These are phyloP conservation scores for Sebastes fasciatus DNA, from an alignment of 2,113 vertebrate genomes.

Conservation along the genomic window DNA sequence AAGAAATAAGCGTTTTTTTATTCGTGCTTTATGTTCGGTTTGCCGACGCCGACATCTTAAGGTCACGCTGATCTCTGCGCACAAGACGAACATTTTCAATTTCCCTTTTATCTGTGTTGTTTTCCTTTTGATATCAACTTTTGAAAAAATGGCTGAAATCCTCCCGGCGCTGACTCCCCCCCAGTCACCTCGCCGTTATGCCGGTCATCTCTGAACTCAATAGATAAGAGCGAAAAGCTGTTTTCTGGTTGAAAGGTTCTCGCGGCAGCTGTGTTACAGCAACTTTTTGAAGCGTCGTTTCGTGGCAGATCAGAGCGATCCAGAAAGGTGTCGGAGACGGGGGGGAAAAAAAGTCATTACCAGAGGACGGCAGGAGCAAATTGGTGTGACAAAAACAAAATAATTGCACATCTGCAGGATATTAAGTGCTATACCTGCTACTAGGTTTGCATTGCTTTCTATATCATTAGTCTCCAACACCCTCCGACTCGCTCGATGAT, in stretches of 20 bases:
- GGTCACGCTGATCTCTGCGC: constrained; percentile 34
- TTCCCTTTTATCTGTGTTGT: constrained; percentile 55
- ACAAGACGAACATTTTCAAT: constrained; percentile 65
- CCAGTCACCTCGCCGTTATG: constrained; percentile 39
- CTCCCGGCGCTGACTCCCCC: constrained; percentile 19
- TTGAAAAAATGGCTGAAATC: constrained; percentile 50
- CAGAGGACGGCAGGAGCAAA: constrained; percentile 49
- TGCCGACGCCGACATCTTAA: constrained; percentile 17
- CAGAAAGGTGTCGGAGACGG: constrained; percentile 38
- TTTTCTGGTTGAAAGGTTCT: constrained; percentile 54
- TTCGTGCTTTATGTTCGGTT: constrained; percentile 33
- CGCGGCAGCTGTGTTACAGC: constrained; percentile 22
- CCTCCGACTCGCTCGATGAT: constrained; percentile 45
- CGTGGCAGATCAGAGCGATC: constrained; percentile 37
- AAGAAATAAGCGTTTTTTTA: constrained; percentile 40
- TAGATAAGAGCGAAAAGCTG: constrained; percentile 50
- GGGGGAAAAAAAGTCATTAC: constrained; percentile 35
- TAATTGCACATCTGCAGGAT: constrained; percentile 57
- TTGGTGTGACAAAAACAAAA: constrained; percentile 52
- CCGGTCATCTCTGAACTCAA: constrained; percentile 52
- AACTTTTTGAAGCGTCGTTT: constrained; percentile 40
- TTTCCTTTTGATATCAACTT: constrained; percentile 26
- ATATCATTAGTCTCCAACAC: constrained; percentile 50
- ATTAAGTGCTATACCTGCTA: constrained; percentile 48
- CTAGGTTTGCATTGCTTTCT: constrained; percentile 46